These are phyloP conservation scores for Helostoma temminkii DNA, from an alignment of 2,797 vertebrate genomes.

Conservation along the genomic window DNA sequence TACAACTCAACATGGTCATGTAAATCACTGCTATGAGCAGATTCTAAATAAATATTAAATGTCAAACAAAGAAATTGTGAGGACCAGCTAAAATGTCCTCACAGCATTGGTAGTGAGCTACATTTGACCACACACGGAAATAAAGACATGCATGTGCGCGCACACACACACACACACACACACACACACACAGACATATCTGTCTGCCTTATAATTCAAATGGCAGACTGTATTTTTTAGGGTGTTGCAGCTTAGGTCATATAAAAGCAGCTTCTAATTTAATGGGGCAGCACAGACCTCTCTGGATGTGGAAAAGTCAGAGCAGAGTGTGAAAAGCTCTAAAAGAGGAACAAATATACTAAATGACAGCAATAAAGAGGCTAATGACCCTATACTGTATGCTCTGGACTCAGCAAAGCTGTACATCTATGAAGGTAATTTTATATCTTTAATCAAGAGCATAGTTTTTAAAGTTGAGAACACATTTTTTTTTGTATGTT, in stretches of 20 bases:
- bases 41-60: too few species aligned
- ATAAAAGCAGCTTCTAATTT: slow-evolving; percentile 52
- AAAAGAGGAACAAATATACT: slow-evolving; percentile 33
- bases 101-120: too few species aligned
- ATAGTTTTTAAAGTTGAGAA: too few species aligned
- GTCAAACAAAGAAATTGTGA: too few species aligned
- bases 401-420: not conserved
- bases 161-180: not conserved
- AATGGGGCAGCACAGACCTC: slow-evolving; percentile 46
- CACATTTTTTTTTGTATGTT: too few species aligned
- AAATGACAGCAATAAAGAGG: slow-evolving; percentile 36
- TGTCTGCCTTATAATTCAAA: slow-evolving; percentile 50
- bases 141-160: too few species aligned
- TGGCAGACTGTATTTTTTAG: slow-evolving; percentile 26
- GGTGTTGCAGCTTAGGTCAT: slow-evolving; percentile 45
- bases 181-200: slow-evolving; percentile 4
- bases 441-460: too few species aligned
- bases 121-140: too few species aligned
- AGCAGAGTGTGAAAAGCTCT: slow-evolving; percentile 49
- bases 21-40: too few species aligned
- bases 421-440: slow-evolving; percentile 1
- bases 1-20: too few species aligned
- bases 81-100: too few species aligned
- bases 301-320: slow-evolving; percentile 33
- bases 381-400: slow-evolving; percentile 34